Percentiles rank a stretch among this genome's conserved stretches.
These are phyloP conservation scores for Stomatorhinus walkeri DNA, from an alignment of 2,797 vertebrate genomes.

Conservation along the genomic window DNA sequence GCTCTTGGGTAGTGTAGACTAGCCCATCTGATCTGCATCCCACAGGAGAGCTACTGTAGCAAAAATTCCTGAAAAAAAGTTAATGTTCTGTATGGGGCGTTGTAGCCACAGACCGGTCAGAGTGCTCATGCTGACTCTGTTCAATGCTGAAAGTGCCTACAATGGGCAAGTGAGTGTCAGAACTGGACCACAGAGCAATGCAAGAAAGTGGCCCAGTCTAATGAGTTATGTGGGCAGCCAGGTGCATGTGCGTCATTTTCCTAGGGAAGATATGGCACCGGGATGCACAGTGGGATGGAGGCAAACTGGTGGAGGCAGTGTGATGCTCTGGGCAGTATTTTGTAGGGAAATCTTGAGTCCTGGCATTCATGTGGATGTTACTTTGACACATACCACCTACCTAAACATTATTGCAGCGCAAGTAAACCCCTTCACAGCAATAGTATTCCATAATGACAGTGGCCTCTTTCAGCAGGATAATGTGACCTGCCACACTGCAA, in stretches of 20 bases:
- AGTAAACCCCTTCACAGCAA: not conserved
- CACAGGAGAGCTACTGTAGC: not conserved
- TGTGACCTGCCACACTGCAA: not conserved
- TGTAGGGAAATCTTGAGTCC: not conserved
- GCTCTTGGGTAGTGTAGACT: not conserved
- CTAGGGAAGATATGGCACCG: not conserved
- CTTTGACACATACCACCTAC: not conserved
- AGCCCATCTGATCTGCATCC: not conserved
- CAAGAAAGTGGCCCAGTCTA: not conserved
- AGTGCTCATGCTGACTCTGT: not conserved
- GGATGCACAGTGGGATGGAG: not conserved
- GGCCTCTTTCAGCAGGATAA: not conserved
- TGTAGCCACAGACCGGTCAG: not conserved
- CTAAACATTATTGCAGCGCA: not conserved
- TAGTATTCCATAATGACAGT: not conserved
- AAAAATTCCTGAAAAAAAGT: not conserved
- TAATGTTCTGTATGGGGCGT: not conserved
- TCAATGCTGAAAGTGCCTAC: not conserved
- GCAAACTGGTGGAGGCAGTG: not conserved
- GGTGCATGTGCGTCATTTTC: not conserved
- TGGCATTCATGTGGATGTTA: not conserved
- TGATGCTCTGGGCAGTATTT: not conserved
- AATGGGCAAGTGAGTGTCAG: not conserved
- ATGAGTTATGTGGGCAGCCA: not conserved
- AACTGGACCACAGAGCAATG: not conserved